These are phyloP conservation scores for Botia kubotai DNA, from an alignment of 2,797 vertebrate genomes.

Conservation along the genomic window DNA sequence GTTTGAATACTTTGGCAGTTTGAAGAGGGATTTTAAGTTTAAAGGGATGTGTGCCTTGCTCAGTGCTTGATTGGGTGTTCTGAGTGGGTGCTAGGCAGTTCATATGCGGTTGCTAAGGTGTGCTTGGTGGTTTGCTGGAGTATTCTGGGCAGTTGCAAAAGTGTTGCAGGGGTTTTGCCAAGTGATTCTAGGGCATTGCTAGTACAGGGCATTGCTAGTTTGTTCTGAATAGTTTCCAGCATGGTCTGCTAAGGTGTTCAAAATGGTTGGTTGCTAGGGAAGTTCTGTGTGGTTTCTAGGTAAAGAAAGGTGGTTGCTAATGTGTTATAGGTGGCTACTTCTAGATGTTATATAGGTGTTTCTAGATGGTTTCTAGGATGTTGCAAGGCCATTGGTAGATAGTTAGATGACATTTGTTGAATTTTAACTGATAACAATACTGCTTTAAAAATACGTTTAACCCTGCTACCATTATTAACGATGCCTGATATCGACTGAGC, in stretches of 20 bases:
- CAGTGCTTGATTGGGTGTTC: not conserved
- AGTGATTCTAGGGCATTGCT: not conserved
- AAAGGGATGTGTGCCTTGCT: not conserved
- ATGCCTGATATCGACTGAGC: conserved; percentile 12
- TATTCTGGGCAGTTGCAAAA: not conserved
- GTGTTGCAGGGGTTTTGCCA: not conserved
- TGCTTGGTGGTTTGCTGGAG: not conserved
- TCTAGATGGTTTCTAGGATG: not conserved
- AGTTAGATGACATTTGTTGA: not conserved
- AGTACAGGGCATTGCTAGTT: not conserved
- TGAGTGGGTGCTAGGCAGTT: not conserved
- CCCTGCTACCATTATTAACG: not conserved
- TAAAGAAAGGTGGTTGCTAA: not conserved
- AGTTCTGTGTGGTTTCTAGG: not conserved
- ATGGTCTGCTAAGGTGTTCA: not conserved
- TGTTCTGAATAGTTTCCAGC: not conserved
- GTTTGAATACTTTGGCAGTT: conserved; percentile 23
- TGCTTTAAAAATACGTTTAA: conserved; percentile 6
- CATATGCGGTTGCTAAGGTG: not conserved
- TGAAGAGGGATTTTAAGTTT: not conserved
- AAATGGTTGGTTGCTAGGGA: not conserved
- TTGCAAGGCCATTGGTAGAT: not conserved
- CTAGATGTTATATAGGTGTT: not conserved
- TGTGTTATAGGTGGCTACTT: not conserved
- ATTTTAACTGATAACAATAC: conserved; percentile 1